Conservation (phyloP, 2,888 invertebrate species). For the Junonia oenone region DNA sequence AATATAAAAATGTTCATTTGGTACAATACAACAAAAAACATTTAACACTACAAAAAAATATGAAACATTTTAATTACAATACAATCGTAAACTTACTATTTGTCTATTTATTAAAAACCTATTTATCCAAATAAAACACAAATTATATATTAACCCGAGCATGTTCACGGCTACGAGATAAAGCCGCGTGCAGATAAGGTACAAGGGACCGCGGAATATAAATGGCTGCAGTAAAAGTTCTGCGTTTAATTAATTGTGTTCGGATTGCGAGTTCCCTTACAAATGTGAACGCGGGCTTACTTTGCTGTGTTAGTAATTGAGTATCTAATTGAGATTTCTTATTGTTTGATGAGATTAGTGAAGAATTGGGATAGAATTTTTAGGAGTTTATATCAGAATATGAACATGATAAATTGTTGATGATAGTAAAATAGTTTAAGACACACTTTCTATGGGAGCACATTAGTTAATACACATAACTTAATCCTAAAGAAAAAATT, state of each 20-base stretch:
- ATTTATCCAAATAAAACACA: not conserved
- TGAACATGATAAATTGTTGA: too few relatives aligned
- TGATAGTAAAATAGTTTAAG: too few relatives aligned
- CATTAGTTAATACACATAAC: not conserved
- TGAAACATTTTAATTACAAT: too few relatives aligned
- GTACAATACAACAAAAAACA: too few relatives aligned
- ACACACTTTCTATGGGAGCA: too few relatives aligned
- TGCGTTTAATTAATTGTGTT: constrained; percentile 67
- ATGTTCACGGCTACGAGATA: constrained; percentile 36
- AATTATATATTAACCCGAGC: constrained; percentile 17
- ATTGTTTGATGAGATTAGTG: too few relatives aligned
- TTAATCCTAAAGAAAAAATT: not conserved
- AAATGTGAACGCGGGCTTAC: constrained; percentile 1
- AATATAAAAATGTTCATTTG: too few relatives aligned
- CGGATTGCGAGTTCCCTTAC: constrained; percentile 30
- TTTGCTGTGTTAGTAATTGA: constrained; percentile 1
- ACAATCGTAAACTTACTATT: too few relatives aligned
- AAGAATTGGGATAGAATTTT: too few relatives aligned
- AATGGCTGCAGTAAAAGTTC: constrained; percentile 61
- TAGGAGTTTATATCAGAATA: too few relatives aligned
- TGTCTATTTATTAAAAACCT: not conserved
- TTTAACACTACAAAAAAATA: too few relatives aligned
- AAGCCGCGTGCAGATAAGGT: constrained; percentile 42
- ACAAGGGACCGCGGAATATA: constrained; percentile 50
- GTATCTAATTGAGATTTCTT: not conserved